Base-by-base conservation (phyloP, 2,797 vertebrate species). In the Buphagus erythrorhynchus region DNA sequence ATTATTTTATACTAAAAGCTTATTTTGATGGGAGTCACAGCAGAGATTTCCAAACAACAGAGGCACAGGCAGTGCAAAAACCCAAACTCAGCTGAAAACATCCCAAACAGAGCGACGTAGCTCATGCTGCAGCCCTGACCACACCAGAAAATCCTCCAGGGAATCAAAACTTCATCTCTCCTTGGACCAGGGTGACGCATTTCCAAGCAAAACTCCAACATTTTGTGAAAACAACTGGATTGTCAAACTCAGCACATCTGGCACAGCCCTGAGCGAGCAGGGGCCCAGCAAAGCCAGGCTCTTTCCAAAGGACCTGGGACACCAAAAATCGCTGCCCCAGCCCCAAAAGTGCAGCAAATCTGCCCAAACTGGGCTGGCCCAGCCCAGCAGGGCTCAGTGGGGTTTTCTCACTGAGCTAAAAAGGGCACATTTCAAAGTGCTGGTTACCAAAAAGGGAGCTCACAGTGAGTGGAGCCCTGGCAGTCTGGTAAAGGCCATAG, bases 401-500 rank as follows among this genome's bases (percentile, higher is more conserved):
- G 63, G 18, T 15, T 76, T 76, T 57, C 88, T 74, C n/a, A 16
- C 14, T 0, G 7, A 80, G 68, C 82, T 61, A 28, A 84, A 90
- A 90, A 74, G 16, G 76, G 49, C 49, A 59, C 61, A 54, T 83
- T 52, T 78, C 43, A 28, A 73, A 76, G 77, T 1, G 54, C 20
- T 75, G 63, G 76, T 63, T 71, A 92, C 77, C 86, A 80, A 95
- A 93, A 94, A 82, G 42, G 86, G 77, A 90, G 88, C 24, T 96
- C 83, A 58, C 65, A 76, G 81, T 63, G 74, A 96, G 94, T 40
- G 29, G 79, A 92, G 88, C 69, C 83, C 87, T 91, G 80, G 93
- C 89, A 91, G 89, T 52, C 90, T 92, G 85, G 67, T 71, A 55
- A 84, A 71, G 96, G 54, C 87, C 54, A 13, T 82, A 97, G 94